Base-by-base conservation (phyloP, 2,113 vertebrate genomes). In the Pipra filicauda region DNA sequence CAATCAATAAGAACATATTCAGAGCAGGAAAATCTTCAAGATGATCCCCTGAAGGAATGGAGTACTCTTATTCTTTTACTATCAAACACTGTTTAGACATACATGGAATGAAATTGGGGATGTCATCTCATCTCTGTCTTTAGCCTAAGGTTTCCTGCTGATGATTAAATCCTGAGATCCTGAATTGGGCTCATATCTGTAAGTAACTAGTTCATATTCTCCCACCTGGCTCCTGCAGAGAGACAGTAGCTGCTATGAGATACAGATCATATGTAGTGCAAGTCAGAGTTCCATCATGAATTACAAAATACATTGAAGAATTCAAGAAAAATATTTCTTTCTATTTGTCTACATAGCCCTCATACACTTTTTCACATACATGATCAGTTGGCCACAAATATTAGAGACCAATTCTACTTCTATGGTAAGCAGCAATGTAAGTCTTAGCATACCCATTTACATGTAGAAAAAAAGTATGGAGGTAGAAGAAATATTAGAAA, bases 381-480 rank as follows among this genome's bases (percentile, higher is more conserved):
- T 13, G 6, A 22, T 30, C n/a, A 62, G 17, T 33, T 13, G 13
- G 12, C 13, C 46, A 62, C 21, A 73, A 86, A 65, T 5, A 4
- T 61, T 49, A 44, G 18, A 72, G 13, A 17, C 10, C 1, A 64
- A 46, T 71, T 78, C 15, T 37, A 30, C n/a, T 11, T 74, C 26
- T 35, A 1, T 16, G 3, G 9, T 30, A 69, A 33, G 28, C 22
- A 43, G 6, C 0, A 2, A 80, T 28, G 23, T 8, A 31, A 58
- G 4, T 33, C 44, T 62, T 72, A 44, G 6, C 5, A 19, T 12
- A 59, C 0, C 2, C 4, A 15, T 65, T 65, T 65, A 33, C 13
- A 41, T 5, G 4, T 15, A 77, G 28, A 19, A 54, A 78, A 22
- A 67, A 61, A 2, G 2, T 31, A 41, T 8, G 6, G 37, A 51